A percentile compares a stretch with the other conserved stretches of the same genome.
Evolutionary conservation across 2,113 vertebrate genomes (phyloP).

Genomic region (Ammodytes dubius): DNA sequence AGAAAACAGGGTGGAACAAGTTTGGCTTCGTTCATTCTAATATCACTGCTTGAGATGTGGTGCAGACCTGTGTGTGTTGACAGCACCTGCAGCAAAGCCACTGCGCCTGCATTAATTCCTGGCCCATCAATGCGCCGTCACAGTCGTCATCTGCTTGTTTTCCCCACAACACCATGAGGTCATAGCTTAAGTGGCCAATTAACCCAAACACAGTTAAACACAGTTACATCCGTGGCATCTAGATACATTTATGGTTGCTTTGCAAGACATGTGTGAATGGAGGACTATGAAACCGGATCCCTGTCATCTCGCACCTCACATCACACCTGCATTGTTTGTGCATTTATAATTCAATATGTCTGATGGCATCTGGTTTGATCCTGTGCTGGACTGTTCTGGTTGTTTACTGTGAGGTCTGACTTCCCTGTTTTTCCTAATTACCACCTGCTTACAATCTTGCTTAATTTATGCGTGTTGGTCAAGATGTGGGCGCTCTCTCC

Average conservation of each 20-base stretch:
- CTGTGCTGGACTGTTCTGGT: slow-evolving; percentile 21
- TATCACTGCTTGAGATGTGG: neutral
- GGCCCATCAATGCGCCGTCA: slow-evolving; percentile 54
- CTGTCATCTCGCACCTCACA: neutral
- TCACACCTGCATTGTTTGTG: slow-evolving; percentile 30
- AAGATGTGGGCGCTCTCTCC: slow-evolving; percentile 41
- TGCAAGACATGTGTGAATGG: slow-evolving; percentile 31
- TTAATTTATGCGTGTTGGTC: slow-evolving; percentile 55
- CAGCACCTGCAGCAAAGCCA: slow-evolving; percentile 43
- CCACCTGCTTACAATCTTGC: slow-evolving; percentile 52
- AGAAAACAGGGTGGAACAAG: neutral
- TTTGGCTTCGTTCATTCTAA: neutral
- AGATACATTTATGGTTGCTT: slow-evolving; percentile 38
- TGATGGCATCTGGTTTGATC: slow-evolving; percentile 17
- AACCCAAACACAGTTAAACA: slow-evolving; percentile 59
- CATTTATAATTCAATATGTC: slow-evolving; percentile 17
- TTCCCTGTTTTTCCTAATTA: slow-evolving; percentile 57
- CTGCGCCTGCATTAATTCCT: slow-evolving; percentile 25
- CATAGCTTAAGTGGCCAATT: slow-evolving; percentile 65
- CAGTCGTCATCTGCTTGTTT: slow-evolving; percentile 65
- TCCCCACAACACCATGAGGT: slow-evolving; percentile 64
- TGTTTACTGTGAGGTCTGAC: slow-evolving; percentile 62
- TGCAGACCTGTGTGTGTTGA: slow-evolving; percentile 27
- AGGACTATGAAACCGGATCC: slow-evolving; percentile 32
- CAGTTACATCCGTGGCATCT: slow-evolving; percentile 26